Conservation (phyloP, 2,888 invertebrate genomes). For the Agrotis ipsilon region DNA sequence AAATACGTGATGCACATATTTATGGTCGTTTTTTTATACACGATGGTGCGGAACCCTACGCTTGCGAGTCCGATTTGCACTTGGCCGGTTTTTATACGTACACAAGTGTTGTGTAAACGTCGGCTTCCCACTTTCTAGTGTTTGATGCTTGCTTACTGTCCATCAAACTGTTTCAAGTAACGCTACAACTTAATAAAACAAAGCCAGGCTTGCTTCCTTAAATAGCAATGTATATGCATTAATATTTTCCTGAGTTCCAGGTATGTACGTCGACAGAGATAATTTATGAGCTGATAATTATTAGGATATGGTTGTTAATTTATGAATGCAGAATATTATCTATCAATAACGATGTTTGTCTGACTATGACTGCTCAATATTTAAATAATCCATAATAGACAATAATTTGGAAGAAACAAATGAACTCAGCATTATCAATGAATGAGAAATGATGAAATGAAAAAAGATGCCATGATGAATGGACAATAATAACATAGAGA, state of each 20-base stretch:
- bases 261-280: not conserved
- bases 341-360: slow-evolving; percentile 4
- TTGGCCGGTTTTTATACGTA: not conserved
- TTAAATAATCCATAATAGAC: not conserved
- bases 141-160: slow-evolving; percentile 52
- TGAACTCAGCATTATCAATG: no score
- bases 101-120: slow-evolving; percentile 65
- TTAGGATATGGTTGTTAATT: not conserved
- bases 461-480: no score
- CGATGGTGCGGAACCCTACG: no score
- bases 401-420: no score
- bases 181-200: slow-evolving; percentile 54
- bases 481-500: no score
- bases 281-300: not conserved
- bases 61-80: no score
- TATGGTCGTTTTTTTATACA: no score
- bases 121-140: slow-evolving; percentile 73
- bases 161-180: slow-evolving; percentile 56
- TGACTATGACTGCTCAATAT: not conserved
- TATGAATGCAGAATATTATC: not conserved
- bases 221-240: slow-evolving; percentile 18
- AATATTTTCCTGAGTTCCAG: not conserved
- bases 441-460: no score
- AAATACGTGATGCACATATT: no score
- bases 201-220: slow-evolving; percentile 50